phyloP scores from a whole-genome alignment of 2,113 vertebrate species.

The Burhinus bistriatus region DNA sequence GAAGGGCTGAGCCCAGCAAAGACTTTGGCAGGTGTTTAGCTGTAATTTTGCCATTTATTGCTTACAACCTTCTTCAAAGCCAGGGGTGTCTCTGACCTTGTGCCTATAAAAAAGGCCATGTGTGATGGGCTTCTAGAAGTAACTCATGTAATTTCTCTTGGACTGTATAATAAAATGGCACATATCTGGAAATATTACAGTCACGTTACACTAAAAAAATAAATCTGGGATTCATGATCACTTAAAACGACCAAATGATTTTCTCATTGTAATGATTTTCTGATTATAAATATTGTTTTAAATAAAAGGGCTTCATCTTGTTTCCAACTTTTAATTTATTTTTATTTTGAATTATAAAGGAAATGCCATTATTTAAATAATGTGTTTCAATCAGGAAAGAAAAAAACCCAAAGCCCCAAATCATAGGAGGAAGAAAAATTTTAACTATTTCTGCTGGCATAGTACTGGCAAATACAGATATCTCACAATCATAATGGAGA shows the following conservation, averaged over 20 bases:
- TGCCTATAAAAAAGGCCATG: not conserved
- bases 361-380: conserved; percentile 34
- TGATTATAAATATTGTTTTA: conserved; percentile 1
- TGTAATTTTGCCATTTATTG: not conserved
- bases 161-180: not conserved
- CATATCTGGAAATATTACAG: not conserved
- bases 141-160: not conserved
- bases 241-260: not conserved
- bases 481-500: not conserved
- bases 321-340: not conserved
- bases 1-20: not conserved
- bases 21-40: not conserved
- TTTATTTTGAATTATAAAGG: not conserved
- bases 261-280: not conserved
- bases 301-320: not conserved
- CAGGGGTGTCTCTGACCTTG: not conserved
- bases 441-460: conserved; percentile 37
- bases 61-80: not conserved
- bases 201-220: not conserved
- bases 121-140: not conserved
- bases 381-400: not conserved
- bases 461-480: not conserved
- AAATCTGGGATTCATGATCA: not conserved
- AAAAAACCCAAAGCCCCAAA: not conserved
- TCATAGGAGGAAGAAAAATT: conserved; percentile 7